Percentiles rank a stretch among this genome's conserved stretches.
Evolutionary conservation across 2,797 vertebrate genomes (phyloP).

Genomic region (Tauraco hartlaubi): DNA sequence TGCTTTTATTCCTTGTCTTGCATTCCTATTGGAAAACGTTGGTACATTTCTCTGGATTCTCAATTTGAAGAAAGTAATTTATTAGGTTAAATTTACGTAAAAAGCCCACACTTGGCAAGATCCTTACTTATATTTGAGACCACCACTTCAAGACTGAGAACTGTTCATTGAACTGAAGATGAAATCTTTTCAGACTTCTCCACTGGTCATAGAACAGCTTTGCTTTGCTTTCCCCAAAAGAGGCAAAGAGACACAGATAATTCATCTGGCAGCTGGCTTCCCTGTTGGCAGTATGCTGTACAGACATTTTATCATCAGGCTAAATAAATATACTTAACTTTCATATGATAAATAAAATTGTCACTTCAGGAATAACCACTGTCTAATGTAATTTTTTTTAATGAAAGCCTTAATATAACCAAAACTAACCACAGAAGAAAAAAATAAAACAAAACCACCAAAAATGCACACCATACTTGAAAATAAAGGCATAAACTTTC

Average conservation of each 20-base stretch:
- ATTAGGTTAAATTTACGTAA: not conserved
- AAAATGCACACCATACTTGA: not conserved
- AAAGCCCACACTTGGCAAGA: rapidly evolving
- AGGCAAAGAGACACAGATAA: slow-evolving; percentile 21
- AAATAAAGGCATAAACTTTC: not conserved
- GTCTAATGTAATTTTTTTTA: not conserved
- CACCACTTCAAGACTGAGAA: not conserved
- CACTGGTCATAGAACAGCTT: not conserved
- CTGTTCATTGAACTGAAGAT: not conserved
- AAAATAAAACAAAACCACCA: rapidly evolving
- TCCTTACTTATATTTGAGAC: not conserved
- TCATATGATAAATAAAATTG: slow-evolving; percentile 18
- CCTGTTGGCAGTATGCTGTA: not conserved
- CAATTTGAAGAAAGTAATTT: not conserved
- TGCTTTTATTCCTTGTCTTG: not conserved
- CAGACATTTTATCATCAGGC: slow-evolving; percentile 7
- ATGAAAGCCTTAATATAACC: not conserved
- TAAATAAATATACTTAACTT: slow-evolving; percentile 32
- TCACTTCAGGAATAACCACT: not conserved
- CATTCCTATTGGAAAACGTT: not conserved
- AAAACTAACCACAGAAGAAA: not conserved
- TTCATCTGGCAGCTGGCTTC: slow-evolving; percentile 12
- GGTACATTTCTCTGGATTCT: not conserved
- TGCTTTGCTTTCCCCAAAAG: not conserved
- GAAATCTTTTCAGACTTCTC: not conserved